Evolutionary conservation across 2,797 vertebrate species (phyloP).

Genomic region (Micropoecilia bifurca): DNA sequence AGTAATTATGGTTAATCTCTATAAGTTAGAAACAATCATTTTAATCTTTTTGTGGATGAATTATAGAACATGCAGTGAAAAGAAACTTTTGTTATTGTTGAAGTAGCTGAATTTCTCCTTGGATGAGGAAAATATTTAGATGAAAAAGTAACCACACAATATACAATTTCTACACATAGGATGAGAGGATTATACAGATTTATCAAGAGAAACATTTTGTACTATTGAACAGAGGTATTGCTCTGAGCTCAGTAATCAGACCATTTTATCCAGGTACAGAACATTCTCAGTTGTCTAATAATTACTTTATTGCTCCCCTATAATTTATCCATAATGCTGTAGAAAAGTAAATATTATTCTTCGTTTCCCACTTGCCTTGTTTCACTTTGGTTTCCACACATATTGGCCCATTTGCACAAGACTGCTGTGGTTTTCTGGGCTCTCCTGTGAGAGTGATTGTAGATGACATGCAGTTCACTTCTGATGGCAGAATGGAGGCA

Average conservation of each 20-base stretch:
- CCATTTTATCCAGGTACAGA: constrained; percentile 70
- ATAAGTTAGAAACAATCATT: constrained; percentile 5
- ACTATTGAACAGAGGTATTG: constrained; percentile 45
- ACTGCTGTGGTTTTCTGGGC: constrained; percentile 65
- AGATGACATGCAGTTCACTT: constrained; percentile 67
- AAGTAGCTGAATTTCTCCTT: not conserved
- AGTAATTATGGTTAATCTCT: not conserved
- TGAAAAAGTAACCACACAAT: constrained; percentile 3
- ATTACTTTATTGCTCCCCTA: constrained; percentile 67
- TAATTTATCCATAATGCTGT: constrained; percentile 77
- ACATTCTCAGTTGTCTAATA: constrained; percentile 75
- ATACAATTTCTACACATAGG: constrained; percentile 13
- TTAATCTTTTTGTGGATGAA: constrained; percentile 5
- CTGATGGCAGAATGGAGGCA: constrained; percentile 51
- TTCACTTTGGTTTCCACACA: constrained; percentile 57
- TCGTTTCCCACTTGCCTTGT: constrained; percentile 66
- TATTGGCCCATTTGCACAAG: constrained; percentile 47
- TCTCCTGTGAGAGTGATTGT: constrained; percentile 72
- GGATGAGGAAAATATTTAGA: constrained; percentile 5
- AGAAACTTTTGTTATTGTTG: constrained; percentile 4
- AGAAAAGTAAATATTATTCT: constrained; percentile 83
- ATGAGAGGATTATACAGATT: constrained; percentile 40
- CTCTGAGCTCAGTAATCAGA: constrained; percentile 47
- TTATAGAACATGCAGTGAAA: not conserved
- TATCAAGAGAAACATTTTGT: constrained; percentile 42